A percentile compares a stretch with the other conserved stretches of the same genome.
These are phyloP conservation scores for Sebastes nivosus DNA, from an alignment of 2,797 vertebrate genomes.

Conservation along the genomic window DNA sequence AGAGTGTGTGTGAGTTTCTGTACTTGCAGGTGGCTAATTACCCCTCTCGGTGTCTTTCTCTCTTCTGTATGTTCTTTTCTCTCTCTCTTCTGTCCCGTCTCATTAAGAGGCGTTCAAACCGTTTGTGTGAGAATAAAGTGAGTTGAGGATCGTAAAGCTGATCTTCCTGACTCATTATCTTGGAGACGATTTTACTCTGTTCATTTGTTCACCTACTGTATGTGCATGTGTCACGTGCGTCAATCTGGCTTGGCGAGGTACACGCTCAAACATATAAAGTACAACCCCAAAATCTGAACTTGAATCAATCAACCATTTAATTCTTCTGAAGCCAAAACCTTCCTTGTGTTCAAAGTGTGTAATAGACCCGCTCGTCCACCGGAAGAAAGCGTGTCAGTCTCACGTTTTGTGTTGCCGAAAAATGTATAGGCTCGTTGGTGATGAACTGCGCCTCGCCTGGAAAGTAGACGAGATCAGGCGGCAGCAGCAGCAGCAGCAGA, in stretches of 20 bases:
- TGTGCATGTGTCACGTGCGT: not conserved
- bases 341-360: not conserved
- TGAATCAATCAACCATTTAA: not conserved
- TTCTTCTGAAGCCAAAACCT: not conserved
- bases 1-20: not conserved
- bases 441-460: no score
- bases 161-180: slow-evolving; percentile 21
- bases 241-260: not conserved
- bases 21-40: slow-evolving; percentile 60
- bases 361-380: no score
- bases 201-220: not conserved
- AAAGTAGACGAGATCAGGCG: no score
- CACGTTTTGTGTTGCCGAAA: no score
- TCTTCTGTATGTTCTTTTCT: slow-evolving; percentile 1
- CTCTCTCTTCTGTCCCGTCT: slow-evolving; percentile 16
- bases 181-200: not conserved
- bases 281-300: not conserved
- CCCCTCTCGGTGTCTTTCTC: slow-evolving; percentile 6
- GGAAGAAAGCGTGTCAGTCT: no score
- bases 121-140: slow-evolving; percentile 17
- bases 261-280: not conserved
- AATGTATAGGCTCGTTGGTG: no score
- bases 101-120: slow-evolving; percentile 30
- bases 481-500: no score
- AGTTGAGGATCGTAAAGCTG: slow-evolving; percentile 4